phyloP scores from a whole-genome alignment of 2,113 vertebrate genomes.

The Ceratotherium simum region DNA sequence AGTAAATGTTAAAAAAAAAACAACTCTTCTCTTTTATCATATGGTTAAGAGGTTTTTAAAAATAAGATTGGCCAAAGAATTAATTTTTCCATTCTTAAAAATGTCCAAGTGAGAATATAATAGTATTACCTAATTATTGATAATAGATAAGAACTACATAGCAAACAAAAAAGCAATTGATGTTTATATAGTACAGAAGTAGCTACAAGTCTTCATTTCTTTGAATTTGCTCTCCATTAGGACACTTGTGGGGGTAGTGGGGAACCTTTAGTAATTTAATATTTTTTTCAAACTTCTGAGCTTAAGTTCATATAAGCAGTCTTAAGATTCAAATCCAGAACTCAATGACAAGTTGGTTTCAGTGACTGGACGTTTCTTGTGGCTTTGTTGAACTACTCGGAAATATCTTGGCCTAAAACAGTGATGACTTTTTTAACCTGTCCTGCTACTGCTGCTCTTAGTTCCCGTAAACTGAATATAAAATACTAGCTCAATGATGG shows the following conservation, averaged over 20 bases:
- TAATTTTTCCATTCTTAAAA: slow-evolving; percentile 55
- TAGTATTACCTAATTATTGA: background rate
- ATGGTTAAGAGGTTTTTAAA: slow-evolving; percentile 48
- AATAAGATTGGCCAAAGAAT: slow-evolving; percentile 28
- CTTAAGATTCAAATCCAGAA: background rate
- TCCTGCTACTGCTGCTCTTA: slow-evolving; percentile 65
- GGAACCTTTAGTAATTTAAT: background rate
- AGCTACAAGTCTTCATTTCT: background rate
- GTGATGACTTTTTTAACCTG: slow-evolving; percentile 37
- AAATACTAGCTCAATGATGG: background rate
- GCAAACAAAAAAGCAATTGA: background rate
- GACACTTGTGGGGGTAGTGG: background rate
- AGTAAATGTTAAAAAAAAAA: slow-evolving; percentile 6
- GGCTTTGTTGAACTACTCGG: slow-evolving; percentile 1
- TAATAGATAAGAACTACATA: background rate
- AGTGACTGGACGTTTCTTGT: background rate
- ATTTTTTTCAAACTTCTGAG: background rate
- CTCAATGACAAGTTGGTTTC: background rate
- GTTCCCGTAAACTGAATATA: background rate
- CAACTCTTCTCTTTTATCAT: background rate
- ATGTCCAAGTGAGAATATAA: background rate
- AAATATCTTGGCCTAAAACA: slow-evolving; percentile 50
- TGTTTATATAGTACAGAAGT: background rate
- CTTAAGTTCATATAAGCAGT: background rate
- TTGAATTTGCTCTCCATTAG: slow-evolving; percentile 7